phyloP scores from a whole-genome alignment of 2,113 vertebrate genomes.

The Saccopteryx bilineata region DNA sequence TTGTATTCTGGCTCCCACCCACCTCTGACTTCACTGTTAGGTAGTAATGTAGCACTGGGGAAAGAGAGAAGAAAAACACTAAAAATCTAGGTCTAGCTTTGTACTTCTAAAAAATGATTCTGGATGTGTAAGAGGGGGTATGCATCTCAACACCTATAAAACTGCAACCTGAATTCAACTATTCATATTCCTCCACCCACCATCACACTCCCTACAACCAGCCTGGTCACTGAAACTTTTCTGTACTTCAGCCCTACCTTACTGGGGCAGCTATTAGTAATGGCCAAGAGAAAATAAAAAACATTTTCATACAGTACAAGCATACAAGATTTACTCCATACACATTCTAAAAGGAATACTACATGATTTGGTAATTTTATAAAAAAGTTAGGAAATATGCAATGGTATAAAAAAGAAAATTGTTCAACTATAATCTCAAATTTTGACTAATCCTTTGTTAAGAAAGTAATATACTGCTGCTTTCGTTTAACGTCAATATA shows the following conservation, averaged over 20 bases:
- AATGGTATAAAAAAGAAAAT: conserved; percentile 32
- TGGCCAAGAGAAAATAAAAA: conserved; percentile 19
- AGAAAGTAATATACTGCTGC: not conserved
- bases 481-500: conserved; percentile 35
- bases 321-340: not conserved
- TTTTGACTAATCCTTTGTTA: not conserved
- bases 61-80: not conserved
- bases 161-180: not conserved
- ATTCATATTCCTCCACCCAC: not conserved
- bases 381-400: not conserved
- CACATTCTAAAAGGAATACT: not conserved
- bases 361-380: not conserved
- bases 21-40: not conserved
- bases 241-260: not conserved
- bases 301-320: conserved; percentile 17
- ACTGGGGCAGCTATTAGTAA: not conserved
- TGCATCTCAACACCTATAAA: not conserved
- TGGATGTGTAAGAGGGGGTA: not conserved
- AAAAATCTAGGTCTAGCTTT: not conserved
- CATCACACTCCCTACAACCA: not conserved
- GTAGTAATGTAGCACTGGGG: not conserved
- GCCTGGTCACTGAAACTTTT: not conserved
- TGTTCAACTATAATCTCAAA: not conserved
- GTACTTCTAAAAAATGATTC: not conserved
- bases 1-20: not conserved